A percentile compares a stretch with the other conserved stretches of the same genome.
These are phyloP conservation scores for Malaclemys terrapin DNA, from an alignment of 2,113 vertebrate species.

Conservation along the genomic window DNA sequence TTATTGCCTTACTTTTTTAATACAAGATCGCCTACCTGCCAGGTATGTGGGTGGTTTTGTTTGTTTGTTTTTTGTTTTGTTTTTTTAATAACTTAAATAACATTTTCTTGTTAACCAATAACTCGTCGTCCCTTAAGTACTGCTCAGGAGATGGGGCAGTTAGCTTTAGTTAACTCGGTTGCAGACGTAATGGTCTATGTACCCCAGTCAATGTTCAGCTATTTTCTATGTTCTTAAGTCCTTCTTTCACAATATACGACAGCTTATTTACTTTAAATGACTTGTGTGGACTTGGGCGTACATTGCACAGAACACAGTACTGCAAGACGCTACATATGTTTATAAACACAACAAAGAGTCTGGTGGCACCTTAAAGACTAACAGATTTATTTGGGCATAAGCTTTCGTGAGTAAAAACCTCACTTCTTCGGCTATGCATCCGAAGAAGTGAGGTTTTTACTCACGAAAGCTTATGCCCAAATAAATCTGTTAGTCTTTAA, in stretches of 20 bases:
- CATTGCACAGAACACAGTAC: not conserved
- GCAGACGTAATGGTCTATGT: rapidly evolving
- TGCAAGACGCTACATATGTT: rapidly evolving
- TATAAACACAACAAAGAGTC: too few species aligned
- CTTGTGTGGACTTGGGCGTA: rapidly evolving
- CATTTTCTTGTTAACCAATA: not conserved
- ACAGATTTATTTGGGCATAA: too few species aligned
- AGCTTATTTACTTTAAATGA: rapidly evolving
- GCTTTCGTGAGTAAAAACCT: too few species aligned
- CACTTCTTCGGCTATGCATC: too few species aligned
- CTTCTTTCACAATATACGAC: too few species aligned
- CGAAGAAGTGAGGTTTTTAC: too few species aligned
- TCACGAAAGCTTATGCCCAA: too few species aligned
- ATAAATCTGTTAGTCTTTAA: too few species aligned
- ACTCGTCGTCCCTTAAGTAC: not conserved
- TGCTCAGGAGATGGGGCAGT: not conserved
- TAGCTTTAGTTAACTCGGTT: rapidly evolving
- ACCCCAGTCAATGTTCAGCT: rapidly evolving
- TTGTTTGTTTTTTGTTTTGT: rapidly evolving
- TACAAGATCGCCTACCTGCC: not conserved
- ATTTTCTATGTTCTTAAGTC: rapidly evolving
- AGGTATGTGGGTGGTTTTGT: not conserved
- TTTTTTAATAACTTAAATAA: rapidly evolving
- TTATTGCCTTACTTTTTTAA: not conserved
- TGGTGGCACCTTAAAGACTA: too few species aligned